These are phyloP conservation scores for Sylvia borin DNA, from an alignment of 2,797 vertebrate genomes.

Conservation along the genomic window DNA sequence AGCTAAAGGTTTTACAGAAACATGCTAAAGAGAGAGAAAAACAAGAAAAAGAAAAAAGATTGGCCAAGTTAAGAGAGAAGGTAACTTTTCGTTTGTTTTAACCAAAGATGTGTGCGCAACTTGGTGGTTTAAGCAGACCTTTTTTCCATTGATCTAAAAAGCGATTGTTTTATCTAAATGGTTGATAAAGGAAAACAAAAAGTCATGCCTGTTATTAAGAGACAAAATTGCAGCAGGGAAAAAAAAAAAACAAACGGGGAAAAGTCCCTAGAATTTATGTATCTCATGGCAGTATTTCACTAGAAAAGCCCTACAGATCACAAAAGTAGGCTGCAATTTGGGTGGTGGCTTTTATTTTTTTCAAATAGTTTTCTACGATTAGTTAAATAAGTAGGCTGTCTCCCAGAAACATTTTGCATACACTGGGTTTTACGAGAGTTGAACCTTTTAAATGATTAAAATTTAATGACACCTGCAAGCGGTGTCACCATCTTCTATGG, in stretches of 20 bases:
- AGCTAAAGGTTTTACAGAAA: slow-evolving; percentile 80
- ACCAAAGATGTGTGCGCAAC: neutral
- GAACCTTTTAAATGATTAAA: neutral
- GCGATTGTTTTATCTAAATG: neutral
- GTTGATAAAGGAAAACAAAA: neutral
- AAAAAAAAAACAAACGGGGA: neutral
- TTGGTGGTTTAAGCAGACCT: neutral
- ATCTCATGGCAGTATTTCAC: neutral
- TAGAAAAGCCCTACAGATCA: neutral
- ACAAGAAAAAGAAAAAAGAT: slow-evolving; percentile 78
- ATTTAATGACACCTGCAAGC: neutral
- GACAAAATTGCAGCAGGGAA: neutral
- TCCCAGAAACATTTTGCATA: neutral
- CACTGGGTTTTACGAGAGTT: neutral
- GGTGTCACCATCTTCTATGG: accelerated
- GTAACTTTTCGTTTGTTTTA: slow-evolving; percentile 56
- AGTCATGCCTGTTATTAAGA: neutral
- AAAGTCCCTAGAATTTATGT: neutral
- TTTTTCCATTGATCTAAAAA: neutral
- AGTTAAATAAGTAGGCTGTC: neutral
- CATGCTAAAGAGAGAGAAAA: slow-evolving; percentile 80
- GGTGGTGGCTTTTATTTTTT: neutral
- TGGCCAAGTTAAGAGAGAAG: slow-evolving; percentile 85
- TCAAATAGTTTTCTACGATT: neutral
- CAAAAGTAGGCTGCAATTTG: neutral